These are phyloP conservation scores for Penelope pileata DNA, from an alignment of 2,113 vertebrate species.

Conservation along the genomic window DNA sequence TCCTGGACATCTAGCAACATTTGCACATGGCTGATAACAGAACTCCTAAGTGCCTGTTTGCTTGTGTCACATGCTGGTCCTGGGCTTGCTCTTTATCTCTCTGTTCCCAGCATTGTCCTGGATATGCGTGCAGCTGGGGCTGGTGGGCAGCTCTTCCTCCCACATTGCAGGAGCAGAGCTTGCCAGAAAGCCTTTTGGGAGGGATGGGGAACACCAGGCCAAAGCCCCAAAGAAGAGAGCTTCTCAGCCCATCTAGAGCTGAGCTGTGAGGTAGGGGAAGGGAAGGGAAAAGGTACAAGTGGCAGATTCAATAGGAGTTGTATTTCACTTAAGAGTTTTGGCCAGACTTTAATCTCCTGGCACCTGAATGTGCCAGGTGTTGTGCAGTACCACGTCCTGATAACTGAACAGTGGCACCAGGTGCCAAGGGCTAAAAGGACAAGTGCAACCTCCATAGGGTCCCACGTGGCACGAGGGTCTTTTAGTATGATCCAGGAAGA, in stretches of 20 bases:
- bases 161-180: background rate
- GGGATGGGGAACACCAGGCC: background rate
- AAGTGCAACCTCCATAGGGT: background rate
- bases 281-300: background rate
- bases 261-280: background rate
- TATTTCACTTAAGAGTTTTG: background rate
- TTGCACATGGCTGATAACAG: background rate
- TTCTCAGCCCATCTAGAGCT: background rate
- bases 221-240: background rate
- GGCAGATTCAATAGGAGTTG: background rate
- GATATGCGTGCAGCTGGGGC: rapidly evolving
- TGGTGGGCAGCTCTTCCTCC: background rate
- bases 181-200: background rate
- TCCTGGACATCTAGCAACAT: background rate
- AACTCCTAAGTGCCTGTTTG: background rate
- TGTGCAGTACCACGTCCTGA: background rate
- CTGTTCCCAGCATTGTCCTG: background rate
- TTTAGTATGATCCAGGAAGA: background rate
- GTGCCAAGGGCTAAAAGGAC: background rate
- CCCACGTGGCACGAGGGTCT: background rate
- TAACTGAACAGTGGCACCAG: background rate
- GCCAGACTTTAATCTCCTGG: background rate
- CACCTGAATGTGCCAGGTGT: background rate
- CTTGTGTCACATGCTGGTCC: rapidly evolving
- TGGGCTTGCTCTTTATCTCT: background rate